Evolutionary conservation across 2,113 vertebrate genomes (phyloP).

Genomic region (Mesembrinibis cayennensis): DNA sequence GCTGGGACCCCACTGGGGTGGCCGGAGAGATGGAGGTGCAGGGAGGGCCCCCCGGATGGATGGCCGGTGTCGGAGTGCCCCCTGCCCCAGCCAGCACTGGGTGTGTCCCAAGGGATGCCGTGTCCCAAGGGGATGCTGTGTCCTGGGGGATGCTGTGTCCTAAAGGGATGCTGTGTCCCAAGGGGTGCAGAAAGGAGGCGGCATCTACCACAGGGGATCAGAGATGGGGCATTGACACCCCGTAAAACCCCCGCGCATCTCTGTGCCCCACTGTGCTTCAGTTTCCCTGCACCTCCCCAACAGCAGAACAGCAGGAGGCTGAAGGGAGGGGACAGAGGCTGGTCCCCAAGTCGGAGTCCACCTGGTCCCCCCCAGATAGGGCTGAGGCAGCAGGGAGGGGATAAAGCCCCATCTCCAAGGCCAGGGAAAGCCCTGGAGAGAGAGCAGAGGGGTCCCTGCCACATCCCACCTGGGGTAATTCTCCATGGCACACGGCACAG

Average conservation of each 20-base stretch:
- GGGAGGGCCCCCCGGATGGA: background rate
- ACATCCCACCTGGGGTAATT: background rate
- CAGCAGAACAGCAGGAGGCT: background rate
- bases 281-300: background rate
- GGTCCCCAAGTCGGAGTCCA: background rate
- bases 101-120: background rate
- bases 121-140: background rate
- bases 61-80: background rate
- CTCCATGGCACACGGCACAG: background rate
- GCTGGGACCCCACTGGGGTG: background rate
- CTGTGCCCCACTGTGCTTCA: background rate
- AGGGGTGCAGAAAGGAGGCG: background rate
- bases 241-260: rapidly evolving
- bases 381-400: background rate
- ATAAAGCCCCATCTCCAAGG: background rate
- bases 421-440: background rate
- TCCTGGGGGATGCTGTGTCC: background rate
- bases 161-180: background rate
- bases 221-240: background rate
- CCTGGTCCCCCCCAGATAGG: rapidly evolving
- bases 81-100: rapidly evolving
- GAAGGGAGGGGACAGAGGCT: background rate
- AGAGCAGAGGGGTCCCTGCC: background rate
- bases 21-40: rapidly evolving
- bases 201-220: background rate